Conservation (phyloP, 1,140 invertebrate species). For the Drosophila neocordata region DNA sequence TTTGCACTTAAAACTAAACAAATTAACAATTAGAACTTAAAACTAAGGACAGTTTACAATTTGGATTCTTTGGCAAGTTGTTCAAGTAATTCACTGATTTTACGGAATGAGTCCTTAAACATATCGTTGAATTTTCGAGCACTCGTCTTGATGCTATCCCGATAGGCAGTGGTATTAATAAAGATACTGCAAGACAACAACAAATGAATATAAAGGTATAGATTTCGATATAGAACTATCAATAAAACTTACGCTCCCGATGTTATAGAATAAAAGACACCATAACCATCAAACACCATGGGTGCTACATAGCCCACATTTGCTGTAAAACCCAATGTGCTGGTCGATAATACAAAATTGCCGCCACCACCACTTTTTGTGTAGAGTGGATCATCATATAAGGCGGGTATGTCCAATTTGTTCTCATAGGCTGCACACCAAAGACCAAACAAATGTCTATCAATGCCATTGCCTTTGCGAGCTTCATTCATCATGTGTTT, state of each 20-base stretch:
- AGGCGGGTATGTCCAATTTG: constrained; percentile 83
- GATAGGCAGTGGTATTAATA: constrained; percentile 69
- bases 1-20: constrained; percentile 1
- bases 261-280: constrained; percentile 84
- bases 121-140: constrained; percentile 71
- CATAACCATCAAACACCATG: constrained; percentile 86
- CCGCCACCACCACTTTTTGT: constrained; percentile 86
- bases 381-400: constrained; percentile 85
- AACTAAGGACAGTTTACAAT: constrained; percentile 27
- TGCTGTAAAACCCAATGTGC: constrained; percentile 85
- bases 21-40: constrained; percentile 14
- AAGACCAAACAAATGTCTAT: constrained; percentile 89
- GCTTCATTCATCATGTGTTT: constrained; percentile 82
- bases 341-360: constrained; percentile 86
- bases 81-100: constrained; percentile 62
- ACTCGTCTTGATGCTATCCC: constrained; percentile 72
- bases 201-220: not conserved
- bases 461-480: constrained; percentile 86
- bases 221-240: not conserved
- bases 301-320: constrained; percentile 85
- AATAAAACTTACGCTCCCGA: constrained; percentile 59
- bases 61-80: constrained; percentile 47
- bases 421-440: constrained; percentile 86
- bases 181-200: constrained; percentile 49
- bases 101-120: constrained; percentile 70